phyloP scores from a whole-genome alignment of 2,113 vertebrate species.

The Ptilorrhoa leucosticta region DNA sequence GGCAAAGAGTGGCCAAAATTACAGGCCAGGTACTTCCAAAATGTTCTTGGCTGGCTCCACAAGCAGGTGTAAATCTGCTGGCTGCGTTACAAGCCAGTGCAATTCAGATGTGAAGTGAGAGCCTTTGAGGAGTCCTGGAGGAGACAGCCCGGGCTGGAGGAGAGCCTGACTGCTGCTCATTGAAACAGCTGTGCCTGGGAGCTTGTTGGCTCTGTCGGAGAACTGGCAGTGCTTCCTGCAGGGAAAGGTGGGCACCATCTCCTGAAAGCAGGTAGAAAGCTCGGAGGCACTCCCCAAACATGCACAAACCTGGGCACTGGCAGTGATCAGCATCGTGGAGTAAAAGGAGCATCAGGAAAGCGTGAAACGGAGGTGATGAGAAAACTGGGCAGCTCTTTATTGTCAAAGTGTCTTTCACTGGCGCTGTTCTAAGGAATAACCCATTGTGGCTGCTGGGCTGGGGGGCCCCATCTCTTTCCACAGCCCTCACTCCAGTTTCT shows the following conservation, averaged over 20 bases:
- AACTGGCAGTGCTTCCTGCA: neutral
- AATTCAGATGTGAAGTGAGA: neutral
- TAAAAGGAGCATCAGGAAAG: neutral
- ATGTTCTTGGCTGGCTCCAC: conserved; percentile 26
- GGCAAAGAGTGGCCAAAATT: neutral
- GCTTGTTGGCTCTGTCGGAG: neutral
- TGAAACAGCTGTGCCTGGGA: neutral
- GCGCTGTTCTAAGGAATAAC: neutral
- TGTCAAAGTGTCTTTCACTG: neutral
- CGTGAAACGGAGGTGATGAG: neutral
- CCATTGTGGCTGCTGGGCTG: neutral
- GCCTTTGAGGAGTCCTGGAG: neutral
- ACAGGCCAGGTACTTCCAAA: conserved; percentile 25
- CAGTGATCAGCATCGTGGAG: neutral
- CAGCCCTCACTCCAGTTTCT: neutral
- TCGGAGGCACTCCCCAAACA: neutral
- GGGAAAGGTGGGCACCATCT: neutral
- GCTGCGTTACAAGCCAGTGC: neutral
- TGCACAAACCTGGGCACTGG: neutral
- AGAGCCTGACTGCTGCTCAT: neutral
- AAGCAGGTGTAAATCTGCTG: conserved; percentile 40
- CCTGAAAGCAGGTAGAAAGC: neutral
- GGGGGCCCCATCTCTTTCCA: neutral
- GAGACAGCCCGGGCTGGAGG: neutral
- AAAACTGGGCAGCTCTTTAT: neutral